Evolutionary conservation across 2,113 vertebrate genomes (phyloP).

Genomic region (Charadrius vociferus): DNA sequence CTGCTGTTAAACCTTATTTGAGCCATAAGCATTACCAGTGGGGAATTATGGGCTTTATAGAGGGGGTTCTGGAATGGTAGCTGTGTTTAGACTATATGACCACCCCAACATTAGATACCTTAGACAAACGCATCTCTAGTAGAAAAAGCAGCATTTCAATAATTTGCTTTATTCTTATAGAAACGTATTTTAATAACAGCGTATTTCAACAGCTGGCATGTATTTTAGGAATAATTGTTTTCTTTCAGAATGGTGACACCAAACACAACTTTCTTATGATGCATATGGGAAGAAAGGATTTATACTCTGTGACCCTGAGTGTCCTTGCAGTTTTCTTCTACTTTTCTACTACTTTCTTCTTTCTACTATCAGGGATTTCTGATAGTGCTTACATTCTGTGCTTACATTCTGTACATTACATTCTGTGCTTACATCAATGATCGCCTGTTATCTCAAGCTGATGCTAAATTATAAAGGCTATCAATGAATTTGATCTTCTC

Average conservation of each 20-base stretch:
- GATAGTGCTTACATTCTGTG: neutral
- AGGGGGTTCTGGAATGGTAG: neutral
- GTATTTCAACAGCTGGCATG: neutral
- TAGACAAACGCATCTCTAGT: neutral
- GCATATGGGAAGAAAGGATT: neutral
- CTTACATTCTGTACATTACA: too few species aligned
- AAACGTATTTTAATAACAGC: neutral
- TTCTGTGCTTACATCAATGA: neutral
- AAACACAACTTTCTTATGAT: neutral
- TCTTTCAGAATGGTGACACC: neutral
- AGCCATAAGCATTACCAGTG: neutral
- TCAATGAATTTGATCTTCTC: neutral
- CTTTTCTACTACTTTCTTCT: neutral
- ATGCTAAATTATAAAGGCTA: neutral
- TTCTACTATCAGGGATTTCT: neutral
- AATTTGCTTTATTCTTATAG: neutral
- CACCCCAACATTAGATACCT: neutral
- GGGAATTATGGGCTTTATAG: neutral
- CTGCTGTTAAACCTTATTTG: neutral
- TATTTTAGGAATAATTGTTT: neutral
- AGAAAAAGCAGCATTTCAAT: neutral
- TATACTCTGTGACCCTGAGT: neutral
- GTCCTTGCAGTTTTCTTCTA: neutral
- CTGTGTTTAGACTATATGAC: neutral
- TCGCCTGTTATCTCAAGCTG: neutral